phyloP scores from a whole-genome alignment of 1,140 invertebrate species.

The Pseudoatta argentina region DNA sequence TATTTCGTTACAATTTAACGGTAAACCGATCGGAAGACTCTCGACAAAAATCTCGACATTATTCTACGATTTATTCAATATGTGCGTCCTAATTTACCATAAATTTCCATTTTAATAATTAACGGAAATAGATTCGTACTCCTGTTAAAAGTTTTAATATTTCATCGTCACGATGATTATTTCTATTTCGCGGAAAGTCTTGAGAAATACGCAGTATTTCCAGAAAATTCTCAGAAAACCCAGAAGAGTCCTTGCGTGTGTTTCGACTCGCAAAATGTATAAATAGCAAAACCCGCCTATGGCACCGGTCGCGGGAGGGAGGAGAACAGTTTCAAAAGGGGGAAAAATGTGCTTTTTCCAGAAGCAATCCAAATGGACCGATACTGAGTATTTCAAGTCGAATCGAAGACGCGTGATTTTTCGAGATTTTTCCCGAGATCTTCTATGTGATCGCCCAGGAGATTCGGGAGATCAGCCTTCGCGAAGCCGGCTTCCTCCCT shows the following conservation, averaged over 20 bases:
- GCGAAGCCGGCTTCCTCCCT: conserved; percentile 61
- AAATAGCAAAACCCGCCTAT: background rate
- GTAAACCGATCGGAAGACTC: background rate
- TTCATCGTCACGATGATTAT: background rate
- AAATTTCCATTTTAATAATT: background rate
- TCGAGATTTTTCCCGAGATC: background rate
- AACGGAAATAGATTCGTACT: background rate
- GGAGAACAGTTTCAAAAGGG: background rate
- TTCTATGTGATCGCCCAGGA: conserved; percentile 50
- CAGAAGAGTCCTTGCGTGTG: background rate
- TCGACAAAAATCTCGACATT: background rate
- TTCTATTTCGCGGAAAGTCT: background rate
- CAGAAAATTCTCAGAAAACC: background rate
- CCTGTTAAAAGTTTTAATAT: background rate
- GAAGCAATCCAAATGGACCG: background rate
- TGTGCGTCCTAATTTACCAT: background rate
- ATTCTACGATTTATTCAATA: background rate
- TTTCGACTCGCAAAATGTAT: background rate
- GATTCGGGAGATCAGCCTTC: conserved; percentile 43
- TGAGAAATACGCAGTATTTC: background rate
- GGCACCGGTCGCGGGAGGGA: background rate
- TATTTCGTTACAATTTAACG: background rate
- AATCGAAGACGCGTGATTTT: background rate
- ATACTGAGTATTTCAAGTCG: background rate
- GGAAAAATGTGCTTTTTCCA: background rate